Percentiles rank a stretch among this genome's conserved stretches.
These are phyloP conservation scores for Urocynchramus pylzowi DNA, from an alignment of 2,113 vertebrate species.

Conservation along the genomic window DNA sequence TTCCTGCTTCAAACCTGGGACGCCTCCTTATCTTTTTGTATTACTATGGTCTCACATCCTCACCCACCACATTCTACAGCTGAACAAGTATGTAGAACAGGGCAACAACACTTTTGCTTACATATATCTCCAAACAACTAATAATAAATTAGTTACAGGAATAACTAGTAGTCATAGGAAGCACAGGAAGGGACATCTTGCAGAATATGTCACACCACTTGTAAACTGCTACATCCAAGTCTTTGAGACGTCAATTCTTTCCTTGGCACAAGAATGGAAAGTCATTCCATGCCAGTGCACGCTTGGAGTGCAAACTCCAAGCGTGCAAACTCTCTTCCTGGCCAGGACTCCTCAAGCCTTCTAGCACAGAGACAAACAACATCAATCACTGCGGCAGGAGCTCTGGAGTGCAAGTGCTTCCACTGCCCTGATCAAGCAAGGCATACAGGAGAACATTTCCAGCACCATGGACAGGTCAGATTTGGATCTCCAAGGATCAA, in stretches of 20 bases:
- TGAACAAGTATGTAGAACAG: no score
- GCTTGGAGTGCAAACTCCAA: no score
- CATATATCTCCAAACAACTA: fast-evolving
- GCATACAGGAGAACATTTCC: no score
- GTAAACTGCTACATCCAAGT: no score
- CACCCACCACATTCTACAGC: no score
- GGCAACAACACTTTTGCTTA: not conserved
- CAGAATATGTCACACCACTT: no score
- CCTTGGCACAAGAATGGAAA: not conserved
- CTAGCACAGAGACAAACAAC: no score
- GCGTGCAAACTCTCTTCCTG: not conserved
- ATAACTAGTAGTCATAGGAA: no score
- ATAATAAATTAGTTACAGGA: not conserved
- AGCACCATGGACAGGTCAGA: not conserved
- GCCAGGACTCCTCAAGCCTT: not conserved
- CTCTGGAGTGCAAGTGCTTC: not conserved
- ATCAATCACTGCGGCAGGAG: not conserved
- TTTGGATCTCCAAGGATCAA: fast-evolving
- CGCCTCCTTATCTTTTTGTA: not conserved
- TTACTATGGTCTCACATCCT: no score
- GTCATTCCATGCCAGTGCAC: no score
- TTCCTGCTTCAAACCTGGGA: no score
- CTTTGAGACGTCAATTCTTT: not conserved
- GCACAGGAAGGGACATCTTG: not conserved
- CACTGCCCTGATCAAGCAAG: not conserved